Evolutionary conservation across 1,140 invertebrate species (phyloP).

Genomic region (Dufourea novaeangliae): DNA sequence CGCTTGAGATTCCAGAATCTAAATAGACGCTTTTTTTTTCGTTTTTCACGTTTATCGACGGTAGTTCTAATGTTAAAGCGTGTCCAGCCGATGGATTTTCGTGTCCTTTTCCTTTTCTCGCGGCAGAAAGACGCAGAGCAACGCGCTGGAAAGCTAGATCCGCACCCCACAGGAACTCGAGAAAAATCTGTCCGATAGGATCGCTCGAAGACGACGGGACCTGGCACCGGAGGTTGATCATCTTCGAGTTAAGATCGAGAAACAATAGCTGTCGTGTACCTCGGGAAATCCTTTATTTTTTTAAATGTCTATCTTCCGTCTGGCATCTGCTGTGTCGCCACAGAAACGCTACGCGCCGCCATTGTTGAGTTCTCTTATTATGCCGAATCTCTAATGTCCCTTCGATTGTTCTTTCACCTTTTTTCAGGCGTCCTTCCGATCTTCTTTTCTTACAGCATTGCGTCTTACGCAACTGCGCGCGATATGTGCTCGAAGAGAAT

Average conservation of each 20-base stretch:
- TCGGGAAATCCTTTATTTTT: conserved; percentile 43
- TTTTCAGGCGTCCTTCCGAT: not conserved
- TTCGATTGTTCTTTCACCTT: conserved; percentile 29
- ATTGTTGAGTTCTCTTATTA: conserved; percentile 34
- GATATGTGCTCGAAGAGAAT: not conserved
- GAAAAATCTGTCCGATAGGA: conserved; percentile 8
- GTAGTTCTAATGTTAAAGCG: no score
- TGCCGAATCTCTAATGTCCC: conserved; percentile 12
- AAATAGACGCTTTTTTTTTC: no score
- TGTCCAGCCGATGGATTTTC: not conserved
- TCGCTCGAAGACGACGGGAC: conserved; percentile 10
- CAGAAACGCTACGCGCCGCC: conserved; percentile 15
- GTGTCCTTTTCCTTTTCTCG: no score
- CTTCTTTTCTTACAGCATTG: not conserved
- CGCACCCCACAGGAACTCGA: not conserved
- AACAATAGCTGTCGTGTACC: conserved; percentile 51
- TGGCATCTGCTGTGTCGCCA: conserved; percentile 59
- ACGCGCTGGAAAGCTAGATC: not conserved
- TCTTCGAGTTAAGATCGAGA: conserved; percentile 47
- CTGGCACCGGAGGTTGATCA: conserved; percentile 38
- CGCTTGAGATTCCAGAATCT: not conserved
- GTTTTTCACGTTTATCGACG: not conserved
- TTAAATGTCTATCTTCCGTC: conserved; percentile 54
- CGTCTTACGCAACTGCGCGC: not conserved
- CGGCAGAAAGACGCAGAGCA: not conserved